Evolutionary conservation across 2,888 invertebrate species (phyloP).

Genomic region (Trachelus tabidus): DNA sequence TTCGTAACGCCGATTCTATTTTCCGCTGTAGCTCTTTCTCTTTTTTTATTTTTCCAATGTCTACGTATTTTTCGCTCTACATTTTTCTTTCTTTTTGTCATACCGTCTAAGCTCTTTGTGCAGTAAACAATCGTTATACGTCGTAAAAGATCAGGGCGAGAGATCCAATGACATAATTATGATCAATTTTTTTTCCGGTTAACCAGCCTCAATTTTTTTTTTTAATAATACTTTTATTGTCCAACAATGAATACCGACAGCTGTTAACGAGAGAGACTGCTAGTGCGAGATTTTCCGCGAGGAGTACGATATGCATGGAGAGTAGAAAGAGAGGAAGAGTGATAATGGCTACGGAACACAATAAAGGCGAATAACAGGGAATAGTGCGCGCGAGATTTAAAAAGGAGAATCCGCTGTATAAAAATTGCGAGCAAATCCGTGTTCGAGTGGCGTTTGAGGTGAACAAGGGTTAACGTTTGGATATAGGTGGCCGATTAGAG

Average conservation of each 20-base stretch:
- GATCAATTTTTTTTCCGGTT: neutral
- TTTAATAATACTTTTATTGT: neutral
- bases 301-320: constrained; percentile 6
- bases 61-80: neutral
- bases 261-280: neutral
- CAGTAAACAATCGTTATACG: neutral
- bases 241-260: neutral
- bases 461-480: neutral
- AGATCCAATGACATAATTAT: neutral
- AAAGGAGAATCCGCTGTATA: constrained; percentile 6
- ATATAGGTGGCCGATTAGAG: neutral
- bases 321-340: constrained; percentile 13
- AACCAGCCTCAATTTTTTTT: neutral
- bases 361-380: neutral
- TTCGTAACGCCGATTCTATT: neutral
- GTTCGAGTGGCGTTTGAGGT: constrained; percentile 17
- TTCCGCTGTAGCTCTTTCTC: neutral
- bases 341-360: constrained; percentile 16
- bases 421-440: constrained; percentile 16
- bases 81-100: neutral
- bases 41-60: neutral
- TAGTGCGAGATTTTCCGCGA: neutral
- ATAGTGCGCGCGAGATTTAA: constrained; percentile 3
- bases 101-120: neutral
- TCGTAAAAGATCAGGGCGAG: neutral